Evolutionary conservation across 2,888 invertebrate species (phyloP), one percentile per base, ranked within the genome.

Genomic region (Callyntrura guangdongensis): DNA sequence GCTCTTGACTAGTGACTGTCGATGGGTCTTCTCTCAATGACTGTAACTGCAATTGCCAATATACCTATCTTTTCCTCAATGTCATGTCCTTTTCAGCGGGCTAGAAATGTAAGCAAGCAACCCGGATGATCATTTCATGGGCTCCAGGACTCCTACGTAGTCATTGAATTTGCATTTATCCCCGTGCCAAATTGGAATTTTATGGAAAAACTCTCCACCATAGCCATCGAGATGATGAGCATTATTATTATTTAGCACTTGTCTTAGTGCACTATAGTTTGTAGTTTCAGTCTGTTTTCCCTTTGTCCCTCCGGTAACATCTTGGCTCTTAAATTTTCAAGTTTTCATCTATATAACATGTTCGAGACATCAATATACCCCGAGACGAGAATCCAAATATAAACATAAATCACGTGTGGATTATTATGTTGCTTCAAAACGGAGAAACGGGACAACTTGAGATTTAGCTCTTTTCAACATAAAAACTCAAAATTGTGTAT

Each of bases 181-280:
- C 67, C 83, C 36, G 85, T 85, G 64, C 81, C 67, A 79, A 87
- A 81, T 87, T 87, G 87, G 67, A 87, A 87, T 87, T 87, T 87
- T 87, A 87, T 87, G 87, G 79, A 87, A 87, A n/a, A 87, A 86
- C 72, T 72, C 56, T 20, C 17, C 25, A 2, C 77, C 53, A 77
- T 27, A 22, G 27, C 53, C 49, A 47, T 81, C 59, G 45, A 45
- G 20, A 36, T 61, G 36, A 81, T 81, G 81, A 81, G 61, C 59
- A 77, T 56, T 72, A 72, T 56, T 72, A 72, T 72, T 45, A 36
- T 2, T 2, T 36, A 36, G 36, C 36, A 36, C 3, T n/a, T 36
- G 36, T 36, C 36, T 6, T 36, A 36, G 3, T 36, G 36, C 36
- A 4, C 6, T 36, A 36, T 6, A 6, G 6, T 36, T 36, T 6